Base-by-base conservation (phyloP, 1,140 invertebrate genomes). In the Sminthurides bifidus region DNA sequence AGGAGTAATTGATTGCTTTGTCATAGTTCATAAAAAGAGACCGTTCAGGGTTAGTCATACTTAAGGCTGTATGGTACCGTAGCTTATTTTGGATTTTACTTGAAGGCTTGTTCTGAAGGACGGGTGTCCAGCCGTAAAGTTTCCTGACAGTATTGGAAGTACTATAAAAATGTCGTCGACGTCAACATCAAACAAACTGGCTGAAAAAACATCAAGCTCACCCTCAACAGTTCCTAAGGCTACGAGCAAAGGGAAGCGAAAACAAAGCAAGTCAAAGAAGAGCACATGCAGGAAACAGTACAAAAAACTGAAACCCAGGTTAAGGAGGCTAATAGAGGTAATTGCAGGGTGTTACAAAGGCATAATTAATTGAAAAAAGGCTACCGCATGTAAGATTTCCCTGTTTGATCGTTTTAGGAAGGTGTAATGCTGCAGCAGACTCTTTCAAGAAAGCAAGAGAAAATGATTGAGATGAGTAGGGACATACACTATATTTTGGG, bases 401-500 rank as follows among this genome's bases (percentile, higher is more conserved):
- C 8, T 10, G 41, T 15, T 43, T 43, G 8, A 4, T 21, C 37
- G 12, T 14, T 35, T 6, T 35, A 56, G 56, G 56, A 51, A 35
- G 48, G 48, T 3, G 49, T 51, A 14, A 19, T 57, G 0, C 23
- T 52, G 2, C 52, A 52, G 21, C 49, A 57, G 6, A 35, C 24
- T 30, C 17, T 57, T 12, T 19, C 38, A 37, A 45, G 56, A 26
- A 57, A 52, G 33, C 26, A 52, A 17, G 14, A 21, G 14, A 24
- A 57, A 29, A 26, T 57, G 27, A 37, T 26, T 26, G 29, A 30
- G 31, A 41, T 57, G 40, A 52, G 56, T 21, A 24, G 56, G 8
- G 56, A 57, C 14, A 45, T 57, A 30, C 56, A 57, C 29, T 41
- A 57, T 29, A 38, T 57, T n/a, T 38, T 57, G 31, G 56, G 48